A percentile compares a stretch with the other conserved stretches of the same genome.
phyloP scores from a whole-genome alignment of 1,140 invertebrate species.

The Eubasilissa regina region DNA sequence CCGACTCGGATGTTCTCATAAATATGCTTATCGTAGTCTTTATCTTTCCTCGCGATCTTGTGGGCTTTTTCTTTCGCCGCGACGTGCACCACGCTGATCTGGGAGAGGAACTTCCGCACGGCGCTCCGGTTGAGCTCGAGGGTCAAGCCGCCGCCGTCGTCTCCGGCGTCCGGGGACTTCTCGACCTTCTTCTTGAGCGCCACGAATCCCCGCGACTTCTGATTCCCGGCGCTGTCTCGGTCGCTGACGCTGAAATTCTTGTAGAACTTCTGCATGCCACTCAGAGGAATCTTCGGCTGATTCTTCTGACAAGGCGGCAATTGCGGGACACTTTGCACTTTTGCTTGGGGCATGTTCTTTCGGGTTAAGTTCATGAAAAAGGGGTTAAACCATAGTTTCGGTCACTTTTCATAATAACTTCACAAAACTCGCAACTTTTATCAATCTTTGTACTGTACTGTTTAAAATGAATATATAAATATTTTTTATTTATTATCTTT shows the following conservation, averaged over 20 bases:
- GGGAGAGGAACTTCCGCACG: slow-evolving; percentile 65
- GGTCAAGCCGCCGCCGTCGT: slow-evolving; percentile 63
- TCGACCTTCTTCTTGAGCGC: slow-evolving; percentile 65
- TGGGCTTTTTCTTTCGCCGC: slow-evolving; percentile 62
- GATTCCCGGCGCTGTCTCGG: slow-evolving; percentile 26
- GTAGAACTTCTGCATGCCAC: slow-evolving; percentile 71
- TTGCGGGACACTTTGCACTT: slow-evolving; percentile 62
- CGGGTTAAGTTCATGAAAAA: not conserved
- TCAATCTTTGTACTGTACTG: no score
- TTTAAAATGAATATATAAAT: no score
- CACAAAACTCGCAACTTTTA: no score
- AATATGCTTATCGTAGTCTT: slow-evolving; percentile 54
- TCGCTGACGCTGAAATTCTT: slow-evolving; percentile 69
- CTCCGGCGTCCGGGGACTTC: slow-evolving; percentile 66
- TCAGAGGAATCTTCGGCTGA: slow-evolving; percentile 34
- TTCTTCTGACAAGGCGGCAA: not conserved
- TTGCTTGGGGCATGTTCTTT: slow-evolving; percentile 71
- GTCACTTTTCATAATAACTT: no score
- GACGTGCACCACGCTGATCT: slow-evolving; percentile 63
- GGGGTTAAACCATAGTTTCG: no score
- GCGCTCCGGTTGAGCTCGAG: slow-evolving; percentile 65
- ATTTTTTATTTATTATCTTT: no score
- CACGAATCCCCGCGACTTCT: slow-evolving; percentile 54
- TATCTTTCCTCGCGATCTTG: slow-evolving; percentile 35
- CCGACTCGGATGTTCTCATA: slow-evolving; percentile 70